Percentiles rank a stretch among this genome's conserved stretches.
These are phyloP conservation scores for Anhinga anhinga DNA, from an alignment of 2,113 vertebrate species.

Conservation along the genomic window DNA sequence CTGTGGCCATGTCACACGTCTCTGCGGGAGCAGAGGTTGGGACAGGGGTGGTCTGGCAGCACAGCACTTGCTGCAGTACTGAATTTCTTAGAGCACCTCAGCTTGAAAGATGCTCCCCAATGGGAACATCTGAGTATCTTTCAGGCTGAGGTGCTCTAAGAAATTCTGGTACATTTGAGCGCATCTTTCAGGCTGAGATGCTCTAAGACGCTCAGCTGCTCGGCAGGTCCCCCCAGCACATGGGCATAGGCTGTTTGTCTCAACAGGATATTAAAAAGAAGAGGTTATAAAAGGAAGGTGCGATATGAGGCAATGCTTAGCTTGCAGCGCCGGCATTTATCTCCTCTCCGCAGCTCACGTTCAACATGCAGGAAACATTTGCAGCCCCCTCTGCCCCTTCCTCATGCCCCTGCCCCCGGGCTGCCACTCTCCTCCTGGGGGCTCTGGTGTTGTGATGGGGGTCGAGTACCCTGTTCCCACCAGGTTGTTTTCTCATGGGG, in stretches of 20 bases:
- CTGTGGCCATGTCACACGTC: background rate
- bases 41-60: background rate
- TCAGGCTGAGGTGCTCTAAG: background rate
- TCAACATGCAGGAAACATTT: background rate
- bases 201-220: background rate
- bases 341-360: background rate
- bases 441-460: background rate
- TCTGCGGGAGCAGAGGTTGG: background rate
- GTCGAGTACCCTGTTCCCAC: background rate
- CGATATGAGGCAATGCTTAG: background rate
- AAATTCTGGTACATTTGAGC: background rate
- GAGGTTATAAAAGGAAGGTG: background rate
- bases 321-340: background rate
- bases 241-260: background rate
- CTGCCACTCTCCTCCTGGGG: background rate
- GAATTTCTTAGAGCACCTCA: background rate
- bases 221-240: background rate
- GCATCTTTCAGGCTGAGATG: background rate
- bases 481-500: background rate
- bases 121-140: background rate
- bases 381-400: background rate
- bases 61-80: background rate
- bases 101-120: background rate
- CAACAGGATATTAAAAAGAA: slow-evolving; percentile 65
- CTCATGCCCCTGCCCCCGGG: background rate